Conservation (phyloP, 1,140 invertebrate species). For the Drosophila setifemur region DNA sequence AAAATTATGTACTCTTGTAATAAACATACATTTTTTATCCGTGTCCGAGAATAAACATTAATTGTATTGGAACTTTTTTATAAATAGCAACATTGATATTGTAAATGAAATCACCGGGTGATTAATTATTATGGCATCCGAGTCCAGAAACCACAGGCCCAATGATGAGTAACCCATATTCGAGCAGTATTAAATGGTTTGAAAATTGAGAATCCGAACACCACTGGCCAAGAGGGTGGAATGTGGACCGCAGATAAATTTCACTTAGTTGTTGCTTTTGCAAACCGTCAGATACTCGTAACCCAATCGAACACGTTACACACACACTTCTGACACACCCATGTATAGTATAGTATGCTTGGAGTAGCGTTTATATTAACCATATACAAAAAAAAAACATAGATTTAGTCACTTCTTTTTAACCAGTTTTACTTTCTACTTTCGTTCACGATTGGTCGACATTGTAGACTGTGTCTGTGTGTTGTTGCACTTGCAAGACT, state of each 20-base stretch:
- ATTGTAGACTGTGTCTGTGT: slow-evolving; percentile 49
- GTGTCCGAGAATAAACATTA: no score
- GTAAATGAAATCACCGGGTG: slow-evolving; percentile 4
- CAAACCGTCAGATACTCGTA: slow-evolving; percentile 6
- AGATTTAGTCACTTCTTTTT: slow-evolving; percentile 31
- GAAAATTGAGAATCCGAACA: not conserved
- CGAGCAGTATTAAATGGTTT: not conserved
- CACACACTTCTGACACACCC: slow-evolving; percentile 12
- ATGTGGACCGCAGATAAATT: slow-evolving; percentile 33
- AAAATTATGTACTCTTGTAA: not conserved
- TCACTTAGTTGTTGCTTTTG: slow-evolving; percentile 29
- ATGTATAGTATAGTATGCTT: slow-evolving; percentile 5
- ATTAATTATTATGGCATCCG: slow-evolving; percentile 15
- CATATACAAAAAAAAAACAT: slow-evolving; percentile 1
- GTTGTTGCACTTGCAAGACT: slow-evolving; percentile 47
- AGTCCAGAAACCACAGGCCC: slow-evolving; percentile 10
- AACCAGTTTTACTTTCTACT: slow-evolving; percentile 59
- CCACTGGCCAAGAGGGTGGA: slow-evolving; percentile 28
- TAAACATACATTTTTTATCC: no score
- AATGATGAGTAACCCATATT: slow-evolving; percentile 23
- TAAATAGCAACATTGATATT: no score
- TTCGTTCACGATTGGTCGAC: slow-evolving; percentile 46
- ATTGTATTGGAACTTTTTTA: no score
- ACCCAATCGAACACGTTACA: not conserved
- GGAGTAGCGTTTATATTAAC: slow-evolving; percentile 8